Evolutionary conservation across 1,140 invertebrate species (phyloP), one percentile per base, ranked within the genome.

Genomic region (Ridgeia piscesae): DNA sequence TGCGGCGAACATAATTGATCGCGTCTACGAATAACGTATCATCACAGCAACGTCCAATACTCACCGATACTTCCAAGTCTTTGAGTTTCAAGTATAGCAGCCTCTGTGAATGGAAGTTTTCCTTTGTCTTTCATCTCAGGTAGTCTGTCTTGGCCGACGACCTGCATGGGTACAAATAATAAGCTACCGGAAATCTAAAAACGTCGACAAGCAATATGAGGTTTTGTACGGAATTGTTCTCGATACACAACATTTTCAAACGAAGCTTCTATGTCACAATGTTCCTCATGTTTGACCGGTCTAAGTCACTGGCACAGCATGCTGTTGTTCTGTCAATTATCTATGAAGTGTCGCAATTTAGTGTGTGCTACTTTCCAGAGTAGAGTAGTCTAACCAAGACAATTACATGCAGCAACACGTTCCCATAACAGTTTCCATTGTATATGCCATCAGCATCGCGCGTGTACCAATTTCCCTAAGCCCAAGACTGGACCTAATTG

Each of bases 121-220:
- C 33, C 35, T 93, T 92, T 96, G 95, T 99, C 98, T 93, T 98
- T 97, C 4, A 98, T 96, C 31, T 96, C 97, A 0, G 98, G 98
- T 94, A 98, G 96, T 35, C 98, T 97, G 8, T 94, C 91, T 35
- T 97, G 97, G 33, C 98, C 98, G 31, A 99, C 97, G 17, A 34
- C 33, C 58, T 77, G 58, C n/a, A n/a, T n/a, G n/a, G 58, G 58
- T 27, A 77, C 58, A 77, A 77, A 0, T 17, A 27, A 21, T 77
- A 77, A 77, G 58, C 58, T 31, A 77, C 27, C 17, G 27, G 27
- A 21, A 77, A 9, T 27, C 27, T 77, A 21, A 77, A 0, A 77
- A 77, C 2, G 58, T 77, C 17, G 27, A 77, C 6, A 77, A 1
- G 6, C 14, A 17, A 2, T 17, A 21, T 21, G 27, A 77, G 11